Percentiles rank a stretch among this genome's conserved stretches.
Evolutionary conservation across 2,888 invertebrate genomes (phyloP).

Genomic region (Hemistola chrysoprasaria): DNA sequence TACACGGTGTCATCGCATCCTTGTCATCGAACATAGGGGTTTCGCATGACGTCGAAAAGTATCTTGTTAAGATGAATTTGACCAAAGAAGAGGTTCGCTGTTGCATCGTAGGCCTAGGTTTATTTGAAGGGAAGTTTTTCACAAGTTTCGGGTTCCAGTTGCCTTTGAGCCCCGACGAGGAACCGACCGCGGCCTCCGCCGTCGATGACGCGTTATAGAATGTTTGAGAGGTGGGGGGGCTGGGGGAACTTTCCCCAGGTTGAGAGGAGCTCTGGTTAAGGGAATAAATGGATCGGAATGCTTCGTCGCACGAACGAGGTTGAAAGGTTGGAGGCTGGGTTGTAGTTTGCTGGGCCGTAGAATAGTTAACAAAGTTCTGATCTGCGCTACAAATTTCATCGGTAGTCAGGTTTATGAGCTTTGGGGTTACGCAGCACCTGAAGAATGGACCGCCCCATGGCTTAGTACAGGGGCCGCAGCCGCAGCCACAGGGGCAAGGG

Average conservation of each 20-base stretch:
- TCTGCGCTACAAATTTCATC: too few relatives aligned
- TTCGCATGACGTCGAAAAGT: background rate
- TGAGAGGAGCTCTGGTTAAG: background rate
- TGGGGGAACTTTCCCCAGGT: background rate
- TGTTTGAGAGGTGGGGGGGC: too few relatives aligned
- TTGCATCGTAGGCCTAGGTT: slow-evolving; percentile 11
- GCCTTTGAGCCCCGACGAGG: background rate
- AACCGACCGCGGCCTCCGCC: too few relatives aligned
- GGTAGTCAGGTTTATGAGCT: slow-evolving; percentile 7
- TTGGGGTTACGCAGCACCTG: slow-evolving; percentile 29
- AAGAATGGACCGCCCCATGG: slow-evolving; percentile 33
- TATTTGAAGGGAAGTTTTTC: slow-evolving; percentile 13
- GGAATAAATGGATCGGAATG: background rate
- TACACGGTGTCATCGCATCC: too few relatives aligned
- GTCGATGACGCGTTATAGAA: too few relatives aligned
- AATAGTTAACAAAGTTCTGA: background rate
- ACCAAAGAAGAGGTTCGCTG: background rate
- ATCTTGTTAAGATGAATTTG: background rate
- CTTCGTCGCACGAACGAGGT: background rate
- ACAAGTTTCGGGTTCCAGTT: slow-evolving; percentile 19
- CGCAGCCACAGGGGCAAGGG: background rate
- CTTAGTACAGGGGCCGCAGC: background rate
- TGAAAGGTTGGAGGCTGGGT: background rate
- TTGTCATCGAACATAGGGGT: too few relatives aligned
- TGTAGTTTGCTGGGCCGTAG: background rate